phyloP scores from a whole-genome alignment of 2,888 invertebrate species.

The Dasysyrphus albostriatus region DNA sequence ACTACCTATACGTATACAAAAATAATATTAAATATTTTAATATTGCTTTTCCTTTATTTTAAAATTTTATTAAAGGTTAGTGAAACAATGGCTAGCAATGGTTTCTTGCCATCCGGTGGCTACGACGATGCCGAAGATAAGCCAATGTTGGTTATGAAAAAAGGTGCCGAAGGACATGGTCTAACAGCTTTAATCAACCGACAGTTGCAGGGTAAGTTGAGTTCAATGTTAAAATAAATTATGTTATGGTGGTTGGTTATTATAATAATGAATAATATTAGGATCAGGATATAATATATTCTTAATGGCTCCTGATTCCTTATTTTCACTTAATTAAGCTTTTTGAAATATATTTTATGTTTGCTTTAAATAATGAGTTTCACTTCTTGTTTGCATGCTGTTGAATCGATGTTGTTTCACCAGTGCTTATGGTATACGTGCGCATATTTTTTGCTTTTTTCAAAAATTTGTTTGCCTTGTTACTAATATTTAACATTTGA shows the following conservation, averaged over 20 bases:
- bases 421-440: background rate
- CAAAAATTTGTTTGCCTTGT: background rate
- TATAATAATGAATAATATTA: conserved; percentile 23
- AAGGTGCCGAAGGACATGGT: conserved; percentile 88
- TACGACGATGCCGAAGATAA: conserved; percentile 91
- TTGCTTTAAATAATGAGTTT: conserved; percentile 29
- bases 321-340: conserved; percentile 37
- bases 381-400: conserved; percentile 51
- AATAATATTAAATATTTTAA: too few species aligned
- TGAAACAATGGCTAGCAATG: conserved; percentile 91
- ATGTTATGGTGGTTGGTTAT: conserved; percentile 46
- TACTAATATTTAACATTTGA: background rate
- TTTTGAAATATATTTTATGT: background rate
- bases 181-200: conserved; percentile 91
- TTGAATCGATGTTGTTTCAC: conserved; percentile 54
- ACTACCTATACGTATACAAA: too few species aligned
- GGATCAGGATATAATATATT: conserved; percentile 27
- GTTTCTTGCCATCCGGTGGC: conserved; percentile 88
- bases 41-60: background rate
- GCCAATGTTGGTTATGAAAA: conserved; percentile 91
- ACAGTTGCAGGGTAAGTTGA: conserved; percentile 89
- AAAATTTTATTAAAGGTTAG: conserved; percentile 86
- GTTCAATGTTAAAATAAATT: conserved; percentile 48
- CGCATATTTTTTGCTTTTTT: conserved; percentile 4
- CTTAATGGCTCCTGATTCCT: conserved; percentile 16